Base-by-base conservation (phyloP, 2,113 vertebrate species). In the Lontra canadensis region DNA sequence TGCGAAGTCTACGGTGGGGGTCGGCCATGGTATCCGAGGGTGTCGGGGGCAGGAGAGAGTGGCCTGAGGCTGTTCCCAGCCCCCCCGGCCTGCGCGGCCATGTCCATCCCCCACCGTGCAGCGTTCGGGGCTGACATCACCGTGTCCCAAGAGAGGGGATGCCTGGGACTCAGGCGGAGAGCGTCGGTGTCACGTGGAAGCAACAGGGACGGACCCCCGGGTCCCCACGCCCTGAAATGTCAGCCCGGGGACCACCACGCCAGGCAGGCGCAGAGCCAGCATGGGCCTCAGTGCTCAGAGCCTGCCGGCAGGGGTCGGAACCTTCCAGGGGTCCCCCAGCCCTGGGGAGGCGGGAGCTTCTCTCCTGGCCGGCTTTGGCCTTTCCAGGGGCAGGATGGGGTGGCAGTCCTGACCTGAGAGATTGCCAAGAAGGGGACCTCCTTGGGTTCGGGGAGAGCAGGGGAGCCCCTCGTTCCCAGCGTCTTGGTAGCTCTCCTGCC, bases 361-460 rank as follows among this genome's bases (percentile, higher is more conserved):
- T n/a, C 47, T 36, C 34, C 25, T 59, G 15, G 18, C 23, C 4
- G 25, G 12, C 31, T 13, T 23, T 20, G 26, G 7, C 20, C n/a
- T 23, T 14, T 21, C 20, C 11, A 12, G 47, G n/a, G 49, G 3
- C 3, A 1, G n/a, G 5, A 23, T 14, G 10, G 71, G 14, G 3
- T 20, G 76, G 57, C 76, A 12, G 44, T 25, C 26, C 5, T 15
- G 36, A 34, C n/a, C 79, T 59, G 52, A 49, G 9, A 17, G 2
- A 44, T 76, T 23, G 7, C 25, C 31, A 15, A 8, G 93, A 31
- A 15, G 13, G 29, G 14, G 18, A 2, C 44, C 36, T 42, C 26
- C 36, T 18, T 3, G 36, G 65, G 25, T 17, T 6, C 0, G 0
- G 52, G 86, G 42, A 13, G 25, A 11, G 44, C 0, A 0, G 5